Conservation (phyloP, 2,888 invertebrate genomes). For the Spilosoma lubricipeda region DNA sequence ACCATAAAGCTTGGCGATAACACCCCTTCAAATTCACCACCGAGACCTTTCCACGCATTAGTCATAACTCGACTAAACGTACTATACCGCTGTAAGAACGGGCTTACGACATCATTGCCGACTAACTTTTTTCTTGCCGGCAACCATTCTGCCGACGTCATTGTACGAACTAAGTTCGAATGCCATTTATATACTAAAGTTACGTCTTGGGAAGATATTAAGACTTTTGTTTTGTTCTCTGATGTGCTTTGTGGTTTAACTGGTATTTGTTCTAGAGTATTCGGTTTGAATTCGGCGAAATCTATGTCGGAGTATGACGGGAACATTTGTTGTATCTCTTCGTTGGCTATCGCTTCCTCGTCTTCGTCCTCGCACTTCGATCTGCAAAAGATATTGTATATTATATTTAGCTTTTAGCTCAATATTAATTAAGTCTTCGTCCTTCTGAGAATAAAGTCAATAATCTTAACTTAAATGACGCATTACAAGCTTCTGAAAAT, state of each 20-base stretch:
- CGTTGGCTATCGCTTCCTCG: slow-evolving; percentile 88
- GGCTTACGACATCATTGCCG: slow-evolving; percentile 71
- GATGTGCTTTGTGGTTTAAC: slow-evolving; percentile 54
- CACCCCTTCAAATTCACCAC: slow-evolving; percentile 83
- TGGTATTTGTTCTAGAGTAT: slow-evolving; percentile 81
- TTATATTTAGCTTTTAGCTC: background rate
- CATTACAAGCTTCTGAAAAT: background rate
- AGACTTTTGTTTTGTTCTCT: slow-evolving; percentile 63
- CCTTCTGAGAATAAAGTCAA: background rate
- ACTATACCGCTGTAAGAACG: slow-evolving; percentile 87
- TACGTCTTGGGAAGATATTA: slow-evolving; percentile 85
- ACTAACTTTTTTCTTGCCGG: slow-evolving; percentile 77
- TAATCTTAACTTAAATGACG: background rate
- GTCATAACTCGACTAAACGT: slow-evolving; percentile 86
- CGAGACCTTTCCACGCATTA: slow-evolving; percentile 81
- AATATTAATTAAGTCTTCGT: background rate
- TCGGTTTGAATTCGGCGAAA: slow-evolving; percentile 89
- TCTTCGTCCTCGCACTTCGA: slow-evolving; percentile 89
- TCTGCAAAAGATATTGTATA: slow-evolving; percentile 59
- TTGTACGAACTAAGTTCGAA: slow-evolving; percentile 85
- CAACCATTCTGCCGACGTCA: slow-evolving; percentile 88
- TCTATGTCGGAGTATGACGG: slow-evolving; percentile 89
- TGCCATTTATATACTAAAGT: slow-evolving; percentile 87
- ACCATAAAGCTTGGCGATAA: slow-evolving; percentile 87
- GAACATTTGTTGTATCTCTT: slow-evolving; percentile 90